Conservation (phyloP, 2,797 vertebrate species). For the Pagetopsis macropterus region DNA sequence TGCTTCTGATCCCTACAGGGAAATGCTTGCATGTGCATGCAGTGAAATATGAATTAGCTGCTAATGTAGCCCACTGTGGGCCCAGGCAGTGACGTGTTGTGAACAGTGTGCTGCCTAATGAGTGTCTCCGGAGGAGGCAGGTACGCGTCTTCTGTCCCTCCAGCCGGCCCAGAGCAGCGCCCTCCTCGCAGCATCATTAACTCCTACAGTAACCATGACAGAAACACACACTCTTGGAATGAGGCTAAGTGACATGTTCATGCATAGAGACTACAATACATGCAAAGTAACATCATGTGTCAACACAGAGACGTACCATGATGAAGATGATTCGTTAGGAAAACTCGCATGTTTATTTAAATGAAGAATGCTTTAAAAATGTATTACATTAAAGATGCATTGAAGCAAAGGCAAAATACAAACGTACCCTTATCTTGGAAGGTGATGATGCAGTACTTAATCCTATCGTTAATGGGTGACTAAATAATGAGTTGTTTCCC, state of each 20-base stretch:
- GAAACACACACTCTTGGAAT: conserved; percentile 59
- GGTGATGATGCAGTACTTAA: conserved; percentile 27
- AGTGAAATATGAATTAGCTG: conserved; percentile 52
- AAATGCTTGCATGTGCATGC: conserved; percentile 31
- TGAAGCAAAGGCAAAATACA: conserved; percentile 10
- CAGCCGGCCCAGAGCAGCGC: conserved; percentile 62
- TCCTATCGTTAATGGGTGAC: conserved; percentile 59
- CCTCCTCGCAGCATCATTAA: conserved; percentile 78
- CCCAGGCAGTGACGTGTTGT: conserved; percentile 50
- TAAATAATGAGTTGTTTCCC: conserved; percentile 51
- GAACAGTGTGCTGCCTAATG: conserved; percentile 70
- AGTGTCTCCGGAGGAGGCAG: conserved; percentile 75
- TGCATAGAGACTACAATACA: conserved; percentile 35
- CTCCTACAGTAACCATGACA: conserved; percentile 63
- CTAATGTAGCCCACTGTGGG: conserved; percentile 45
- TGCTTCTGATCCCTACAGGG: conserved; percentile 23
- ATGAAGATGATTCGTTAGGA: conserved; percentile 25
- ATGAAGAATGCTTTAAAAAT: not conserved
- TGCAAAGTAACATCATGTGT: conserved; percentile 21
- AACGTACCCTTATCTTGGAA: not conserved
- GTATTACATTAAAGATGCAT: conserved; percentile 1
- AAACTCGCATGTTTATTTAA: conserved; percentile 27
- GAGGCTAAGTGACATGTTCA: conserved; percentile 58
- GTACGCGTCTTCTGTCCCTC: conserved; percentile 71
- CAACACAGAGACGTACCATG: conserved; percentile 35